Conservation (phyloP, 2,113 vertebrate species). For the Theristicus caerulescens region DNA sequence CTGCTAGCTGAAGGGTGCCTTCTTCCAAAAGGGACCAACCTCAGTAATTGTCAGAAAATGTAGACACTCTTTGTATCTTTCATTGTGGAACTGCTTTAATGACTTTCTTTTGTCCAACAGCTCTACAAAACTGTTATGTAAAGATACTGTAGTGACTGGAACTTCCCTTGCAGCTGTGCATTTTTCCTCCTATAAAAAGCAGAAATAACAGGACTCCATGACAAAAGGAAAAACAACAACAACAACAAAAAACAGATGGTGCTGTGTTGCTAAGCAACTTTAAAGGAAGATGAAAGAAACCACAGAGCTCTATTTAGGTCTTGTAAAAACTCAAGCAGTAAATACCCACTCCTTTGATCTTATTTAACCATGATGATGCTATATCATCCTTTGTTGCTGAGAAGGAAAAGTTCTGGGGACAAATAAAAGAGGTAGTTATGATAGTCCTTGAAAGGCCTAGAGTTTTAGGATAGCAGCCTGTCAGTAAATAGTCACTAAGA, state of each 20-base stretch:
- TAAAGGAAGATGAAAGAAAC: conserved; percentile 58
- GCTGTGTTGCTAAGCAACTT: conserved; percentile 44
- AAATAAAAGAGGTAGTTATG: not conserved
- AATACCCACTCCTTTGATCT: conserved; percentile 49
- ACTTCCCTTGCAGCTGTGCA: not conserved
- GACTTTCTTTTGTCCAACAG: not conserved
- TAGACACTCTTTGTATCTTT: not conserved
- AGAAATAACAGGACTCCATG: not conserved
- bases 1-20: not conserved
- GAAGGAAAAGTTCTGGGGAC: not conserved
- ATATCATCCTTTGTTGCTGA: conserved; percentile 3
- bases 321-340: conserved; percentile 16
- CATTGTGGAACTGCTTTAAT: not conserved
- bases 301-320: conserved; percentile 14
- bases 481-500: not conserved
- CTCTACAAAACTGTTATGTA: not conserved
- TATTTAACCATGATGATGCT: conserved; percentile 18
- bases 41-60: not conserved
- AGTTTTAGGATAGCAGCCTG: not conserved
- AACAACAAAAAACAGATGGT: not conserved
- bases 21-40: not conserved
- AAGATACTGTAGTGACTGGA: not conserved
- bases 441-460: not conserved
- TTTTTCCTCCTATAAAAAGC: not conserved
- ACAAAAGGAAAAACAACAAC: not conserved